Conservation (phyloP, 2,797 vertebrate genomes). For the Aselliscus stoliczkanus region DNA sequence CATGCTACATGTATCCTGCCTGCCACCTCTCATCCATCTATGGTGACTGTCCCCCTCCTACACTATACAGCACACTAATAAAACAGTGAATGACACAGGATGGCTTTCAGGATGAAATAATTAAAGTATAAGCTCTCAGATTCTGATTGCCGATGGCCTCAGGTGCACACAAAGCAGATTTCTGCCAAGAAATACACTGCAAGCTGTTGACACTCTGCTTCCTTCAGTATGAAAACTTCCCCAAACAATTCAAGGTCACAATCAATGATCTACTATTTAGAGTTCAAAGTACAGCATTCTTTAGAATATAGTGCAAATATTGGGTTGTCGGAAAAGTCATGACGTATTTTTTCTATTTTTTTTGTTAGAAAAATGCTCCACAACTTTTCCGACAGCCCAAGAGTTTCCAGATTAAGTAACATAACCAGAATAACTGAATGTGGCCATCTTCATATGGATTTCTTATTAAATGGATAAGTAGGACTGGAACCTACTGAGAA, state of each 20-base stretch:
- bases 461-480: not conserved
- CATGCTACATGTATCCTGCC: not conserved
- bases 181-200: slow-evolving; percentile 34
- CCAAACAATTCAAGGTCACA: slow-evolving; percentile 40
- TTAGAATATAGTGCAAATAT: slow-evolving; percentile 13
- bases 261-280: not conserved
- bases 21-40: not conserved
- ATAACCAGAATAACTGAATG: not conserved
- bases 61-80: not conserved
- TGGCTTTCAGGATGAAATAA: slow-evolving; percentile 15
- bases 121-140: not conserved
- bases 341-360: too few species aligned
- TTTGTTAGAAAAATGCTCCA: too few species aligned
- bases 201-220: slow-evolving; percentile 29
- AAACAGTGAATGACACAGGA: not conserved
- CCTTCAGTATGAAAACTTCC: slow-evolving; percentile 29
- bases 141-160: not conserved
- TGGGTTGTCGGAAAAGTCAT: too few species aligned
- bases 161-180: slow-evolving; percentile 6
- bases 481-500: slow-evolving; percentile 6
- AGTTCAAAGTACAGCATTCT: slow-evolving; percentile 30
- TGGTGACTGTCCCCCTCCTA: not conserved
- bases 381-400: too few species aligned
- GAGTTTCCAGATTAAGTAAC: slow-evolving; percentile 26
- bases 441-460: not conserved